Percentiles rank a stretch among this genome's conserved stretches.
Evolutionary conservation across 2,113 vertebrate species (phyloP).

Genomic region (Ivindomyrus marchei): DNA sequence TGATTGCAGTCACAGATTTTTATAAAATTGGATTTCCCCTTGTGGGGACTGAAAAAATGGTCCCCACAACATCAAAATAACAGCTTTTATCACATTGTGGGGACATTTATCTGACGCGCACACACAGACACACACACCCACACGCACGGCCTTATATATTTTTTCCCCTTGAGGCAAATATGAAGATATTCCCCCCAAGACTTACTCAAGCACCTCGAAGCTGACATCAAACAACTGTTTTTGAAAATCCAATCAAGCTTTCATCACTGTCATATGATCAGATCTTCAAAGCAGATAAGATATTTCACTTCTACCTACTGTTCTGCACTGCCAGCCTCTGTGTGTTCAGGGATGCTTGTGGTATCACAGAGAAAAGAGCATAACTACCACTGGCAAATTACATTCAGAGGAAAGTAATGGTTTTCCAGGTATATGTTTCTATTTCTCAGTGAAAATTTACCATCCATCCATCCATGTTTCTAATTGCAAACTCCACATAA

Average conservation of each 20-base stretch:
- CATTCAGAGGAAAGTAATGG: background rate
- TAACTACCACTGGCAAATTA: background rate
- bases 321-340: background rate
- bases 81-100: too few relatives aligned
- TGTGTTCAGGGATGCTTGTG: background rate
- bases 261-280: constrained; percentile 8
- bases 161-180: background rate
- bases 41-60: background rate
- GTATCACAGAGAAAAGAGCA: constrained; percentile 44
- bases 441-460: background rate
- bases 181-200: constrained; percentile 17
- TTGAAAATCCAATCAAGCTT: constrained; percentile 49
- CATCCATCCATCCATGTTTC: background rate
- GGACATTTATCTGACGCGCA: background rate
- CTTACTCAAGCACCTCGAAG: constrained; percentile 57
- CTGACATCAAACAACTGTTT: constrained; percentile 62
- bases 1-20: background rate
- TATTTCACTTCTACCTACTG: constrained; percentile 23
- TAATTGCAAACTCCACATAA: background rate
- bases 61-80: background rate
- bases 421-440: background rate
- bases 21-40: background rate
- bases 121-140: background rate
- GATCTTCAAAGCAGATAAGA: background rate
- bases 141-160: background rate